Conservation (phyloP, 2,113 vertebrate genomes). For the Lamprologus callipterus region DNA sequence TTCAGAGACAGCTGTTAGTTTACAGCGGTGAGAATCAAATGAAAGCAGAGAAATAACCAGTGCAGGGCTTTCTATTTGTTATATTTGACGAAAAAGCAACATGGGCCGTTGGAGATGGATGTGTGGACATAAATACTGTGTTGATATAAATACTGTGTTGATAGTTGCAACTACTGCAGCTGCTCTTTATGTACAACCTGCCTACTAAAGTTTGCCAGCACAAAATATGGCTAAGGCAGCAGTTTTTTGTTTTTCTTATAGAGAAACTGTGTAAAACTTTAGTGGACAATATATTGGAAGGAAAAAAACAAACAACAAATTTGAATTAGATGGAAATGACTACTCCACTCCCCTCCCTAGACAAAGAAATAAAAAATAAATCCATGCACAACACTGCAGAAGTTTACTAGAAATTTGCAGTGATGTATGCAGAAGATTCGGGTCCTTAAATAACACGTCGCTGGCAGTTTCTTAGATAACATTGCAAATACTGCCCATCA, state of each 20-base stretch:
- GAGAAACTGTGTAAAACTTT: not conserved
- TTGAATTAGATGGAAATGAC: rapidly evolving
- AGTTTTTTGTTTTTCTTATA: not conserved
- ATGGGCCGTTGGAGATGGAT: not conserved
- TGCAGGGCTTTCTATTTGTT: not conserved
- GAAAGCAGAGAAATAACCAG: not conserved
- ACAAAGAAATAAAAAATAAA: not conserved
- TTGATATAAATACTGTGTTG: not conserved
- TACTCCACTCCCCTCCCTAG: not conserved
- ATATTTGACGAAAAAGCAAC: not conserved
- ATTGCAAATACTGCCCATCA: not conserved
- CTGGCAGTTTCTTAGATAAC: rapidly evolving
- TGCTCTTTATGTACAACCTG: not conserved
- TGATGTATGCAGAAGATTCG: rapidly evolving
- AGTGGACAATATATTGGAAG: not conserved
- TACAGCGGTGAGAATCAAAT: not conserved
- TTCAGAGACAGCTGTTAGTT: conserved; percentile 14
- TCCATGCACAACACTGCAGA: not conserved
- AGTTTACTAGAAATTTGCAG: not conserved
- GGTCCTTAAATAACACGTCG: rapidly evolving
- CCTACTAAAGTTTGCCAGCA: not conserved
- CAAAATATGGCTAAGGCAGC: not conserved
- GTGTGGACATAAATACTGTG: not conserved
- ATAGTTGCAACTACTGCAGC: not conserved
- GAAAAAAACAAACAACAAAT: not conserved